These are phyloP conservation scores for Drosophila navojoa DNA, from an alignment of 1,140 invertebrate genomes.

Conservation along the genomic window DNA sequence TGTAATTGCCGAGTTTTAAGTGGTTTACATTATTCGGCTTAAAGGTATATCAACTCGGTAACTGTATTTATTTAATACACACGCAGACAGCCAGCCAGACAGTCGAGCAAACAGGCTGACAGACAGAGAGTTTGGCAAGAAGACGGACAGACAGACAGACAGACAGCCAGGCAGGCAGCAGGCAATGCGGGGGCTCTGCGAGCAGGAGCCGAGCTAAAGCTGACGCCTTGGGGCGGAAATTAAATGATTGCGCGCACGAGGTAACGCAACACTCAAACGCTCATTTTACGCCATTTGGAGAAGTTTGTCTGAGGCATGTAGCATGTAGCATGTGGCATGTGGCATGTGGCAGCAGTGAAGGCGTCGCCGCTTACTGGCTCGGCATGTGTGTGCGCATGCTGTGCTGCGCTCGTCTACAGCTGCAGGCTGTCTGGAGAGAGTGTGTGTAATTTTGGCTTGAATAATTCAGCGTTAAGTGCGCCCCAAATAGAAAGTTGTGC, in stretches of 20 bases:
- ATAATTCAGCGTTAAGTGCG: conserved; percentile 48
- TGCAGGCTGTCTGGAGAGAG: conserved; percentile 57
- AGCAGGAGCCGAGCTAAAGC: conserved; percentile 6
- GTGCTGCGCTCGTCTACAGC: conserved; percentile 69
- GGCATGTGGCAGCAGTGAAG: conserved; percentile 21
- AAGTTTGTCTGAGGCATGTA: conserved; percentile 72
- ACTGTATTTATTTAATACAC: conserved; percentile 81
- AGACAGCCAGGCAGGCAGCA: background rate
- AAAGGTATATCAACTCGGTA: conserved; percentile 81
- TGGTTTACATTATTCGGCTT: conserved; percentile 81
- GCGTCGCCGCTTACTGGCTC: conserved; percentile 26
- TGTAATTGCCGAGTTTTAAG: conserved; percentile 80
- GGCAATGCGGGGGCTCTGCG: conserved; percentile 17
- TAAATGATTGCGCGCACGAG: conserved; percentile 81
- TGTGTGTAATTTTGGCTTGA: conserved; percentile 69
- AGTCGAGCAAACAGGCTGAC: conserved; percentile 27
- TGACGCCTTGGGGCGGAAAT: conserved; percentile 78
- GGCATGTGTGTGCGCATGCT: conserved; percentile 48
- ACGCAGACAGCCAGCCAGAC: conserved; percentile 31
- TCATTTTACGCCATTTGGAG: conserved; percentile 81
- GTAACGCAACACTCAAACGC: conserved; percentile 81
- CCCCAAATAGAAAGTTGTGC: conserved; percentile 24
- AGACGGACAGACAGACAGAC: background rate
- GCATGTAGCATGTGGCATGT: conserved; percentile 37
- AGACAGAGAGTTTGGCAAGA: conserved; percentile 6